Base-by-base conservation (phyloP, 1,140 invertebrate genomes). In the Pantala flavescens region DNA sequence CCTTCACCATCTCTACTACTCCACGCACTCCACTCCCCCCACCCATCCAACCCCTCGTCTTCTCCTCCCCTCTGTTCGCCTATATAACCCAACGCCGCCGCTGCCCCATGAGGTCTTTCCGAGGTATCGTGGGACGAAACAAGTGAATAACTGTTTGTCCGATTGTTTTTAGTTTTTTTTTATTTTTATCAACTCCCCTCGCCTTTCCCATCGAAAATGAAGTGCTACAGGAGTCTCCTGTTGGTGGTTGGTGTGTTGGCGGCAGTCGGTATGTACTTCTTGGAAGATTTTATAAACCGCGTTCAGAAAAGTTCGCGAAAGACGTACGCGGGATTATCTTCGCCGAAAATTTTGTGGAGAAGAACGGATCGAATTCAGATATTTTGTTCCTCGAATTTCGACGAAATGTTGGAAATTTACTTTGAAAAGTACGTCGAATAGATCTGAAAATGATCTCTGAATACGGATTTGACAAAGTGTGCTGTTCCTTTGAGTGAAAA, bases 101-200 rank as follows among this genome's bases (percentile, higher is more conserved):
- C 49, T 63, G 16, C 49, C 49, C 2, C 49, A 63, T 21, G 49
- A 63, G 49, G 49, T 63, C 49, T 63, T 63, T 63, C 49, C 49
- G 49, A 63, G 49, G 49, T 19, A 63, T 63, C 49, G 49, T 63
- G 49, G 49, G 49, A 63, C 49, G 49, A 63, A 63, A 63, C 49
- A 63, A 63, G 49, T 63, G 28, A 36, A 36, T 5, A 36, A 36
- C 28, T 36, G 49, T 63, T 63, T 63, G 49, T 63, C 49, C 14
- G 49, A 63, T 63, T 63, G 49, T 63, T 63, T 63, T 63, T 63
- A 7, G 12, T 3, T 63, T 63, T 63, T 36, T 63, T 63, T 7
- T 63, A 49, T 21, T 63, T 21, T 63, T 63, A 36, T 36, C 1
- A 63, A 63, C 3, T 63, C 14, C 49, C 49, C 49, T 21, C n/a